Percentiles rank a stretch among this genome's conserved stretches.
Conservation (phyloP, 2,797 vertebrate genomes). For the Allobates femoralis region DNA sequence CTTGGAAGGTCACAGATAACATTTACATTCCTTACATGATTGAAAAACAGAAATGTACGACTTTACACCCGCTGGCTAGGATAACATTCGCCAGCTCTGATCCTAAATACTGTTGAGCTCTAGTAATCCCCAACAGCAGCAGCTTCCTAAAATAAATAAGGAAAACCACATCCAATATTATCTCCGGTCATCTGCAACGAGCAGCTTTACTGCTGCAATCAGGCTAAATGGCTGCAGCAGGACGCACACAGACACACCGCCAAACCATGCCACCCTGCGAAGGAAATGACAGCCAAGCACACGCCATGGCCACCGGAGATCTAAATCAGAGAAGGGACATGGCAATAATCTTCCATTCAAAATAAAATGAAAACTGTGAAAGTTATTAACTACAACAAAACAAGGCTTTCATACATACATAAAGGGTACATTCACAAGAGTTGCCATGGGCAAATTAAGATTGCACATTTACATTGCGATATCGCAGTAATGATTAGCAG, state of each 20-base stretch:
- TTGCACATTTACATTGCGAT: too few species aligned
- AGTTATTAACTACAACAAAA: background rate
- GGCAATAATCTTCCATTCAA: background rate
- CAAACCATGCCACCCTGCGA: background rate
- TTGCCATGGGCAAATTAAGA: too few species aligned
- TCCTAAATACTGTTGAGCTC: slow-evolving; percentile 3
- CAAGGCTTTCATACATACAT: too few species aligned
- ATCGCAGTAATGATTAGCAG: too few species aligned
- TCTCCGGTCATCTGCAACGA: background rate
- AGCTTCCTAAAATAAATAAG: slow-evolving; percentile 24
- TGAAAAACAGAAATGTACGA: background rate
- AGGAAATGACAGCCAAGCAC: too few species aligned
- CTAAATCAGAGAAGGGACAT: background rate
- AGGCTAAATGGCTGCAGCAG: slow-evolving; percentile 25
- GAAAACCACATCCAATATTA: slow-evolving; percentile 26
- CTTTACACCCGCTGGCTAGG: background rate
- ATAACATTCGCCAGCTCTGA: background rate
- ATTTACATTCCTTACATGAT: background rate
- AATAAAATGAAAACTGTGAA: background rate
- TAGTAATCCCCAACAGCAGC: slow-evolving; percentile 22
- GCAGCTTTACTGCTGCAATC: slow-evolving; percentile 1
- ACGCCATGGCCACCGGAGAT: background rate
- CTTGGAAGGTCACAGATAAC: background rate
- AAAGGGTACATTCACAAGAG: too few species aligned
- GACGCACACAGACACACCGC: background rate